phyloP scores from a whole-genome alignment of 2,113 vertebrate species.

The Nothoprocta perdicaria region DNA sequence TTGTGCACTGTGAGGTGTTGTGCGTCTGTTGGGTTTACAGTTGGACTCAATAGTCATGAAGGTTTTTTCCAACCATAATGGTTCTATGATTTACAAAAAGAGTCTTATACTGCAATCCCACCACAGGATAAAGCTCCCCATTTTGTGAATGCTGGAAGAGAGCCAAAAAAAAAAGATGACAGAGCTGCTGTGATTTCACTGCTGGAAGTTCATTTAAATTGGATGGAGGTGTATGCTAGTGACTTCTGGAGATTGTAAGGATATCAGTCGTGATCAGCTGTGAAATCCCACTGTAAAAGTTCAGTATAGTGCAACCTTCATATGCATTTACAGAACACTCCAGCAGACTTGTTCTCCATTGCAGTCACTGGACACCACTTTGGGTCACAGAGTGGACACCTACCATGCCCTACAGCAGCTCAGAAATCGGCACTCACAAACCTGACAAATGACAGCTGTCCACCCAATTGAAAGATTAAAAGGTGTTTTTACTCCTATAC shows the following conservation, averaged over 20 bases:
- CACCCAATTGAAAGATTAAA: neutral
- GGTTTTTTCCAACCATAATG: too few species aligned
- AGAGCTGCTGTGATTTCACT: neutral
- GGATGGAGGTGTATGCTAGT: neutral
- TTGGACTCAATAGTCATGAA: too few species aligned
- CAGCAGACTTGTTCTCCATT: neutral
- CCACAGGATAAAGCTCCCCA: neutral
- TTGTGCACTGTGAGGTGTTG: neutral
- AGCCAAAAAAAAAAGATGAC: neutral
- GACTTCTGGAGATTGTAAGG: neutral
- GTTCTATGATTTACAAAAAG: neutral
- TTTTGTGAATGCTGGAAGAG: neutral
- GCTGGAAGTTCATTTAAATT: neutral
- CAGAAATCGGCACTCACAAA: neutral
- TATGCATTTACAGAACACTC: neutral
- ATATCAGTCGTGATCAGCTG: neutral
- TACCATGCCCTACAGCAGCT: neutral
- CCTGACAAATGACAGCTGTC: neutral
- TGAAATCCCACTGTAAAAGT: neutral
- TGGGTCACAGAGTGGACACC: neutral
- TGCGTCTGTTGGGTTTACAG: too few species aligned
- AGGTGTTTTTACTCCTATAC: neutral
- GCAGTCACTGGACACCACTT: neutral
- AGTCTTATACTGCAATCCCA: neutral
- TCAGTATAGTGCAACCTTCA: too few species aligned